phyloP scores from a whole-genome alignment of 2,888 invertebrate species.

The Sinotaia quadrata region DNA sequence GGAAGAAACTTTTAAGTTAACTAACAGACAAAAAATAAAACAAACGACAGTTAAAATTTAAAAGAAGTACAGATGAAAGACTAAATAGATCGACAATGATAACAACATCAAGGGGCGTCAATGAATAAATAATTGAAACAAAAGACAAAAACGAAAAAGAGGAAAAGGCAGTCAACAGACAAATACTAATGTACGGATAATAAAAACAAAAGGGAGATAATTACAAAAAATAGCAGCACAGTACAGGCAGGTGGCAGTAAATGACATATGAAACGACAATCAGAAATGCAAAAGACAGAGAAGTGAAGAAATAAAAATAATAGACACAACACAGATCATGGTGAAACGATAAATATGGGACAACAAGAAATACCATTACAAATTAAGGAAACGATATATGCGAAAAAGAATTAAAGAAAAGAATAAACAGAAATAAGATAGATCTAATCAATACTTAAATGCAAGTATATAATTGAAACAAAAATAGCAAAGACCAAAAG shows the following conservation, averaged over 20 bases:
- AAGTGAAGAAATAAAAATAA: background rate
- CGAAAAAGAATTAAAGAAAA: background rate
- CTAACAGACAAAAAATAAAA: no score
- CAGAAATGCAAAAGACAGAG: background rate
- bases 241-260: background rate
- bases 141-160: background rate
- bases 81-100: background rate
- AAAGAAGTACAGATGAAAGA: slow-evolving; percentile 1
- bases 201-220: background rate
- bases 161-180: background rate
- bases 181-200: background rate
- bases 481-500: no score
- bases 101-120: background rate
- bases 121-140: background rate
- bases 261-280: background rate
- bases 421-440: background rate
- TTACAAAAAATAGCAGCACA: no score
- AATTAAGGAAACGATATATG: background rate
- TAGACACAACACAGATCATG: background rate
- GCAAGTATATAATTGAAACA: no score
- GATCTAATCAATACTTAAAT: no score
- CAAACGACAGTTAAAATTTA: background rate
- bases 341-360: background rate
- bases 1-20: no score
- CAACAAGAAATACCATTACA: background rate